Base-by-base conservation (phyloP, 2,113 vertebrate genomes). In the Dendropsophus ebraccatus region DNA sequence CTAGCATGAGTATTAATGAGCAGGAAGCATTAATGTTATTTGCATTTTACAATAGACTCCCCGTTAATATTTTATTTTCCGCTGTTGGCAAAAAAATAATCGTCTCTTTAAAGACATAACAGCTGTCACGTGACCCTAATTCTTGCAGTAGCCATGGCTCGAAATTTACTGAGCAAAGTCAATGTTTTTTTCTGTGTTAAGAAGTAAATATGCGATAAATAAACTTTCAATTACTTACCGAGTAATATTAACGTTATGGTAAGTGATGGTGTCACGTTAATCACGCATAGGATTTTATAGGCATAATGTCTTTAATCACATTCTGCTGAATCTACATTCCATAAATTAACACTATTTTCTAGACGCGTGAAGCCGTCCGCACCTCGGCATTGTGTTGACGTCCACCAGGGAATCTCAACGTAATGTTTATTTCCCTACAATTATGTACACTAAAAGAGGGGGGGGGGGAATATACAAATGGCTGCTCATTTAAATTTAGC, bases 201-300 rank as follows among this genome's bases (percentile, higher is more conserved):
- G 37, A 56, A 58, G 28, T 58, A 79, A 79, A 79, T 79, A 79
- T 6, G 58, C 52, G 16, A n/a, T 41, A 58, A 79, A 60, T 52
- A 79, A 79, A 37, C 21, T 58, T 79, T 41, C 77, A 58, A 79
- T 79, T 79, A 60, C 77, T 79, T 41, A 60, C 54, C 19, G 11
- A 16, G 77, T 60, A 79, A 79, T 79, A 79, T 60, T 79, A 58
- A 23, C 35, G 75, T 37, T 23, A 52, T 32, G 32, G 54, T 79
- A 58, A 79, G 21, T 58, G 77, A 79, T 79, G 52, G 77, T 60
- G 52, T 79, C 77, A 79, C 21, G 30, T 79, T 79, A 79, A 79
- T 79, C 77, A 79, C 14, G 50, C 28, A 25, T 47, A 52, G 49
- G 25, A 3, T 77, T 79, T 79, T 16, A n/a, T 32, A 60, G 41